These are phyloP conservation scores for Tillus elongatus DNA, from an alignment of 2,888 invertebrate species.

Conservation along the genomic window DNA sequence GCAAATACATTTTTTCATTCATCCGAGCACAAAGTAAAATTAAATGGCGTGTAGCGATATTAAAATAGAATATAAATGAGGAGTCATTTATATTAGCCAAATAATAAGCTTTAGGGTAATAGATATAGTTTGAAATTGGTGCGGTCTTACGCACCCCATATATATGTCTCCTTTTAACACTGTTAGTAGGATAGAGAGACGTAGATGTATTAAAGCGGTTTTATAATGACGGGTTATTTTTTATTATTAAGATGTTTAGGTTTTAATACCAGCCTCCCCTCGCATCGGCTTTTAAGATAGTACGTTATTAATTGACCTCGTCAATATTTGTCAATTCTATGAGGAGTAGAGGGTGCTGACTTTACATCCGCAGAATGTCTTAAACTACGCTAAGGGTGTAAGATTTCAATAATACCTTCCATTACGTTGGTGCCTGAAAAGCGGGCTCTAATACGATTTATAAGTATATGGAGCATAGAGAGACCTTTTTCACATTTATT, in stretches of 20 bases:
- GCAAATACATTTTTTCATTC: no score
- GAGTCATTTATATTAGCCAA: constrained; percentile 31
- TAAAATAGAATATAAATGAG: constrained; percentile 37
- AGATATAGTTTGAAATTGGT: constrained; percentile 32
- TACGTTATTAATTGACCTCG: constrained; percentile 2
- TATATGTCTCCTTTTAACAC: constrained; percentile 11
- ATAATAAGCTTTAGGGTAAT: constrained; percentile 31
- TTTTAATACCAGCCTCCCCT: constrained; percentile 17
- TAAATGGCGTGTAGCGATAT: constrained; percentile 35
- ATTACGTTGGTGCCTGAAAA: no score
- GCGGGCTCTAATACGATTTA: no score
- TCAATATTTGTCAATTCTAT: constrained; percentile 1
- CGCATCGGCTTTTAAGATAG: constrained; percentile 3
- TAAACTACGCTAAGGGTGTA: no score
- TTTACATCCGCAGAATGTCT: no score
- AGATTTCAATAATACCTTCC: no score
- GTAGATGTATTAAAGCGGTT: constrained; percentile 26
- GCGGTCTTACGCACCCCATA: constrained; percentile 22
- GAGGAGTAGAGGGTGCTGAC: no score
- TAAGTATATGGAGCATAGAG: no score
- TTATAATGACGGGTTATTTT: constrained; percentile 36
- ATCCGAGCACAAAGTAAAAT: no score
- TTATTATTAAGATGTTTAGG: constrained; percentile 33
- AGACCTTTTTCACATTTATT: no score
- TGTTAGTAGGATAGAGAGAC: constrained; percentile 9